Evolutionary conservation across 2,113 vertebrate genomes (phyloP).

Genomic region (Anser brachyrhynchus): DNA sequence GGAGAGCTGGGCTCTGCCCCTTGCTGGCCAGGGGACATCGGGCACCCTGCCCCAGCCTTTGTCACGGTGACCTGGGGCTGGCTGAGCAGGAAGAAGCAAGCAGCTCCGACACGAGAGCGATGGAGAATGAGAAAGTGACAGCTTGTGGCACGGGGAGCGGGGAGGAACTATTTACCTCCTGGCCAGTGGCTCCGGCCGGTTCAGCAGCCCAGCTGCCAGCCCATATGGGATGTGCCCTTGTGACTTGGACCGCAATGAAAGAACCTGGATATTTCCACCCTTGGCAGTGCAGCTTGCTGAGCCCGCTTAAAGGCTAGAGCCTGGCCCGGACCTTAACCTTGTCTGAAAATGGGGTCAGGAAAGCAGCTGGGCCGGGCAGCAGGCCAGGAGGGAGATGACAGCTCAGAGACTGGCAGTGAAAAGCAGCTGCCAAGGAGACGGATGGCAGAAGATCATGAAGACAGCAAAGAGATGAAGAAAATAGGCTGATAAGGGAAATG

Average conservation of each 20-base stretch:
- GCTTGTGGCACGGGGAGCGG: background rate
- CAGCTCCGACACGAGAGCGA: background rate
- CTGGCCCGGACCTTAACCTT: slow-evolving; percentile 22
- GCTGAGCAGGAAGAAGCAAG: background rate
- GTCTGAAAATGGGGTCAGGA: slow-evolving; percentile 43
- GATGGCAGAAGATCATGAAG: slow-evolving; percentile 18
- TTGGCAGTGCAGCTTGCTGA: background rate
- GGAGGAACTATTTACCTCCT: slow-evolving; percentile 24
- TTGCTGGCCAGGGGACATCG: background rate
- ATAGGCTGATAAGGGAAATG: background rate
- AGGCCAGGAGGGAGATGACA: slow-evolving; percentile 34
- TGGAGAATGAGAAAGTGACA: background rate
- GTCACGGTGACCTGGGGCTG: accelerated
- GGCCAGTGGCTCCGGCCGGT: accelerated
- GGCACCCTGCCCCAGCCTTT: background rate
- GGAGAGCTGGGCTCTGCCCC: background rate
- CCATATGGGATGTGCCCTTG: slow-evolving; percentile 36
- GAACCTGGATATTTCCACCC: slow-evolving; percentile 41
- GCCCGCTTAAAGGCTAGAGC: slow-evolving; percentile 21
- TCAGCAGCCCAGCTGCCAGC: slow-evolving; percentile 41
- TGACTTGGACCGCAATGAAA: slow-evolving; percentile 53
- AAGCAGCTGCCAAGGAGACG: background rate
- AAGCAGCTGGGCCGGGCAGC: slow-evolving; percentile 45
- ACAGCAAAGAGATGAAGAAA: background rate
- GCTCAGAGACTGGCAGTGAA: background rate